Base-by-base conservation (phyloP, 2,797 vertebrate genomes). In the Pangasius djambal region DNA sequence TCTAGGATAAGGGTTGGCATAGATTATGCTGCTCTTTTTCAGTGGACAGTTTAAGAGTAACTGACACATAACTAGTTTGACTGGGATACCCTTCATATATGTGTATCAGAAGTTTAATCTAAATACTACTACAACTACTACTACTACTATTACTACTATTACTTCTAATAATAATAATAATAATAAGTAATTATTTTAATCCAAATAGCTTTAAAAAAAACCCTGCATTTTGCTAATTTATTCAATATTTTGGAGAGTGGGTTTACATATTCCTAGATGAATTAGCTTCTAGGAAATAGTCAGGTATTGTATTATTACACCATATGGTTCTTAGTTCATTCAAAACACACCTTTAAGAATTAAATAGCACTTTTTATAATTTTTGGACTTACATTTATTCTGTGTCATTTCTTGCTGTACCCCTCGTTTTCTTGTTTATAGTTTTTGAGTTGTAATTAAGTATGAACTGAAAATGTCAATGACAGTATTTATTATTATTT, bases 1-100 rank as follows among this genome's bases (percentile, higher is more conserved):
- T 89, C 63, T 75, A 55, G 48, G 44, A 82, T 63, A 79, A 83
- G 77, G 12, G 50, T 48, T 86, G 57, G 4, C 82, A 65, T 83
- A 65, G 31, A 59, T 65, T 84, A 85, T 70, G 34, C 34, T 74
- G 37, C 34, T 48, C 37, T 40, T 72, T 61, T 69, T 89, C n/a
- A 15, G 4, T 52, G 3, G 18, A 70, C 40, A 86, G 4, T 57
- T 74, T 57, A 25, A 28, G 6, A 40, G 13, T 40, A 55, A 52
- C 52, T 37, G 85, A 59, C 20, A 61, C 25, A 9, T 74, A 13
- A 63, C 15, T 34, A 74, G 18, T 63, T 83, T 75, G 22, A 28
- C 18, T 18, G n/a, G 20, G 6, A 86, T 52, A 55, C 61, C 48
- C 7, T 48, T 83, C 4, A 50, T 69, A 28, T 40, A 87, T 74